Evolutionary conservation across 2,888 invertebrate species (phyloP).

Genomic region (Lasioglossum morio): DNA sequence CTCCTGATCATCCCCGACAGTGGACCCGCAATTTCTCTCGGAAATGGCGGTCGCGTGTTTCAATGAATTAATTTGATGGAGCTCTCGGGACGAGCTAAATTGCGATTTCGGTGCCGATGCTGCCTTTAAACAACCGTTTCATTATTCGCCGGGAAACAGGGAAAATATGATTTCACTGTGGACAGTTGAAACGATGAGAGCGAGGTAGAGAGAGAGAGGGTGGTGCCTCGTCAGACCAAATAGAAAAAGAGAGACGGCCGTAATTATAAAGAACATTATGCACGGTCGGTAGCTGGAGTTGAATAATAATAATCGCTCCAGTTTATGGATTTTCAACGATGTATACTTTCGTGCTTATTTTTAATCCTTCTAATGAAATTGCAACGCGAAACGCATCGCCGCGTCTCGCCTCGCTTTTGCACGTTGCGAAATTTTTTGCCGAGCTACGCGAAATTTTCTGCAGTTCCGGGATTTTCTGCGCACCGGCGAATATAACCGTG

Average conservation of each 20-base stretch:
- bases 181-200: not conserved
- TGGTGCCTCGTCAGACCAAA: not conserved
- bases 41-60: slow-evolving; percentile 47
- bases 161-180: slow-evolving; percentile 43
- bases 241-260: not conserved
- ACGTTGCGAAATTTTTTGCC: not conserved
- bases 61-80: slow-evolving; percentile 62
- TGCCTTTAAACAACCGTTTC: slow-evolving; percentile 52
- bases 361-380: slow-evolving; percentile 15
- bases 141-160: slow-evolving; percentile 38
- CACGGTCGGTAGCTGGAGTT: not conserved
- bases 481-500: not conserved
- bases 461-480: not conserved
- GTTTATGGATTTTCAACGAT: not conserved
- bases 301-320: slow-evolving; percentile 9
- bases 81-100: slow-evolving; percentile 53
- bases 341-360: not conserved
- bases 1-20: slow-evolving; percentile 36
- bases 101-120: slow-evolving; percentile 55
- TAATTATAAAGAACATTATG: slow-evolving; percentile 34
- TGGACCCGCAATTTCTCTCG: slow-evolving; percentile 61
- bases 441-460: not conserved
- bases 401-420: not conserved
- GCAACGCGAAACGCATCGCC: not conserved
- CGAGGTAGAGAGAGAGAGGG: not conserved